Evolutionary conservation across 2,888 invertebrate genomes (phyloP).

Genomic region (Lingula anatina): DNA sequence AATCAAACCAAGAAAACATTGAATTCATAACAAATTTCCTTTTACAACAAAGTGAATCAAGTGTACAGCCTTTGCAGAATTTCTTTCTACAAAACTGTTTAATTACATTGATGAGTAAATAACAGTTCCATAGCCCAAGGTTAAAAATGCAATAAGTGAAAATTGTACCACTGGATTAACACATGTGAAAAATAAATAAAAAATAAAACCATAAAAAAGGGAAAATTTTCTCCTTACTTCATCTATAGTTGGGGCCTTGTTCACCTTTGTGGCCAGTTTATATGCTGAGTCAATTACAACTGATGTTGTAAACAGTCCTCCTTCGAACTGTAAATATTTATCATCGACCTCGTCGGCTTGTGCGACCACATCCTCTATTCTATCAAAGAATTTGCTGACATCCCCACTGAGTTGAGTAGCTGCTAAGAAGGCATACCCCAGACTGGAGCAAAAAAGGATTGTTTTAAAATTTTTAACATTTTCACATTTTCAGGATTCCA

Average conservation of each 20-base stretch:
- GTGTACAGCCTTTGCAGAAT: too few species aligned
- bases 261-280: conserved; percentile 61
- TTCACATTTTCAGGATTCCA: too few species aligned
- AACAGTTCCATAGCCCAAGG: too few species aligned
- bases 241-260: conserved; percentile 66
- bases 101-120: too few species aligned
- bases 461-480: too few species aligned
- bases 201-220: neutral
- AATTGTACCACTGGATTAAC: neutral
- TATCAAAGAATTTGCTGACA: conserved; percentile 58
- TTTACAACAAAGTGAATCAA: too few species aligned
- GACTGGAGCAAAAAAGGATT: conserved; percentile 60
- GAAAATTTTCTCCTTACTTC: conserved; percentile 29
- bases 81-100: too few species aligned
- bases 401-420: conserved; percentile 68
- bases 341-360: conserved; percentile 95
- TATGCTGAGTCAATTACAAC: conserved; percentile 62
- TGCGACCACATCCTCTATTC: conserved; percentile 85
- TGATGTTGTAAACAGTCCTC: conserved; percentile 55
- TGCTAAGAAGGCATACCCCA: conserved; percentile 78
- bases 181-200: neutral
- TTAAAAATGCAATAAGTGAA: neutral
- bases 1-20: too few species aligned
- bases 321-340: conserved; percentile 80
- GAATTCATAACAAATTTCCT: too few species aligned